Evolutionary conservation across 2,888 invertebrate genomes (phyloP), one percentile per base, ranked within the genome.

Genomic region (Alviniconcha strummeri): DNA sequence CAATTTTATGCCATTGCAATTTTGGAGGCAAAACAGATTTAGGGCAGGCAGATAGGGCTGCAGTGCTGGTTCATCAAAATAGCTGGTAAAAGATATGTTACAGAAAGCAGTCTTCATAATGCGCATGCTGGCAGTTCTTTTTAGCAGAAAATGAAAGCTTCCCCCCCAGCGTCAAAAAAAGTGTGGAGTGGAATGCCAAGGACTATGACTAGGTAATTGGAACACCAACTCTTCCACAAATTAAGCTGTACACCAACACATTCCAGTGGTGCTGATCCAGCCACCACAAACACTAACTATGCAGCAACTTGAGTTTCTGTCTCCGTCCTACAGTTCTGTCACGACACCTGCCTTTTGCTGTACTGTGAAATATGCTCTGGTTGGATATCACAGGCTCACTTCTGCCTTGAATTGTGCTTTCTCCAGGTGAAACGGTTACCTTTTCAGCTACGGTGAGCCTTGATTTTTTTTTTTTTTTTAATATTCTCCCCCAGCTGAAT

Each of bases 261-360:
- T 80, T 80, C 80, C 80, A 80, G 80, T 80, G 80, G 80, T 64
- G 64, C 69, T 55, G 55, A 80, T 60, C 69, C 17, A n/a, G 55
- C 19, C 54, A 69, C 80, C 80, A 80, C 80, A 67, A 17, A 69
- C 19, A 6, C 4, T 36, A 69, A 80, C 80, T 79, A 80, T 80
- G 80, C 80, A 80, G 80, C 80, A 80, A 55, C 80, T 55, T 13
- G 3, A n/a, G 11, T 54, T 80, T 19, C 11, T 52, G 36, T 15
- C 80, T 69, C 80, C 80, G 69, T 80, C 69, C 67, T 15, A 57
- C 79, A 60, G 60, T 57, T 64, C 71, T 79, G 54, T 80, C 55
- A 15, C 80, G 54, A 54, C 54, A 9, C 64, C 69, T 56, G 67
- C 80, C 69, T 80, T 67, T 80, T 69, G 67, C 36, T 54, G 55